Base-by-base conservation (phyloP, 1,140 invertebrate species). In the Phthorimaea operculella region DNA sequence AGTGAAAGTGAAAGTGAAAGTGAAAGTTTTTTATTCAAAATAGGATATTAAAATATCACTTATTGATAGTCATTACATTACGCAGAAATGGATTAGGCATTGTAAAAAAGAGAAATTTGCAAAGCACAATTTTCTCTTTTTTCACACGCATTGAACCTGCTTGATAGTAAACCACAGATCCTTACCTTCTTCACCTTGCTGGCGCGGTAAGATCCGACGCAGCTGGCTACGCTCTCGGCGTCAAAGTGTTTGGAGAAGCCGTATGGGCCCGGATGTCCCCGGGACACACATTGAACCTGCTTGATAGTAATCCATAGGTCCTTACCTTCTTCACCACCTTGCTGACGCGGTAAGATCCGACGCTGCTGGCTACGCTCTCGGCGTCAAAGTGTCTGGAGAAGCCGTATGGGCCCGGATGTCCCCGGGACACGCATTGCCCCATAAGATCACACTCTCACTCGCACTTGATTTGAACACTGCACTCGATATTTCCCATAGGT, bases 251-350 rank as follows among this genome's bases (percentile, higher is more conserved):
- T 69, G 18, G 72, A 66, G 55, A 81, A 83, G 47, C 70, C 68
- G 57, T 79, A 82, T 14, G 80, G 63, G 72, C 78, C 81, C 73
- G 79, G 79, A 70, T 76, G 69, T 60, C 78, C 74, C 79, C 80
- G 79, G 76, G 80, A 83, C 65, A 83, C 79, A 73, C 80, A 83
- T 83, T 83, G 80, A n/a, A n/a, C n/a, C n/a, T n/a, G n/a, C n/a
- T n/a, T n/a, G n/a, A n/a, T n/a, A n/a, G n/a, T n/a, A n/a, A n/a
- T n/a, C n/a, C n/a, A n/a, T n/a, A n/a, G n/a, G n/a, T n/a, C n/a
- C 72, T 68, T 68, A 80, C 79, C 66, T 18, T 47, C n/a, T 47
- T 47, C 3, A 39, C 36, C 39, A 18, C 51, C 42, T 54, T 54
- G 42, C 44, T 48, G 17, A 28, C 39, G 5, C 57, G 33, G 60